A percentile compares a stretch with the other conserved stretches of the same genome.
Evolutionary conservation across 2,888 invertebrate genomes (phyloP).

Genomic region (Melinaea menophilus): DNA sequence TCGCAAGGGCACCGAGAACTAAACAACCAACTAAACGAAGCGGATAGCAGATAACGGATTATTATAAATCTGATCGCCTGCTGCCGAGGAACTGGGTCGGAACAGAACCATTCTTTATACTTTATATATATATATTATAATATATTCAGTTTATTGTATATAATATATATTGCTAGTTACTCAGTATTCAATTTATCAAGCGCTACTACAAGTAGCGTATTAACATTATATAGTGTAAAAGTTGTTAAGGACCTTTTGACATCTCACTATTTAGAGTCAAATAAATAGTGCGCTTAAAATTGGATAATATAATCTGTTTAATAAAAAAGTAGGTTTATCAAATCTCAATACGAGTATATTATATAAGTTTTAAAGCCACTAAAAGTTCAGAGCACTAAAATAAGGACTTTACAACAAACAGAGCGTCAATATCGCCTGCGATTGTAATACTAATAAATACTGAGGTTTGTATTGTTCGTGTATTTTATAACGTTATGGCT

Average conservation of each 20-base stretch:
- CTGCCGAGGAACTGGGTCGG: conserved; percentile 50
- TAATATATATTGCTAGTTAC: too few relatives aligned
- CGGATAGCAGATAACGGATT: conserved; percentile 56
- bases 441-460: conserved; percentile 35
- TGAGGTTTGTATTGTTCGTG: conserved; percentile 31
- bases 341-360: too few relatives aligned
- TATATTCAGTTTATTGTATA: too few relatives aligned
- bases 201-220: too few relatives aligned
- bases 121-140: not conserved
- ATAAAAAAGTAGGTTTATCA: too few relatives aligned
- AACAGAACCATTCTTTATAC: conserved; percentile 38
- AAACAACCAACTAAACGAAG: conserved; percentile 50
- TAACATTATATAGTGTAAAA: too few relatives aligned
- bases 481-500: conserved; percentile 29
- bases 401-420: conserved; percentile 23
- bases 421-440: conserved; percentile 29
- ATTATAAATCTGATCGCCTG: conserved; percentile 48
- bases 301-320: too few relatives aligned
- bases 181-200: too few relatives aligned
- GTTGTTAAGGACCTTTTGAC: too few relatives aligned
- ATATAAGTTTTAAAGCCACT: too few relatives aligned
- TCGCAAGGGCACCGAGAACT: conserved; percentile 47
- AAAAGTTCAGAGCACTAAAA: not conserved
- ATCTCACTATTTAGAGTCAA: too few relatives aligned
- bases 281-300: too few relatives aligned